Evolutionary conservation across 2,888 invertebrate species (phyloP), one percentile per base, ranked within the genome.

Genomic region (Andrena hattorfiana): DNA sequence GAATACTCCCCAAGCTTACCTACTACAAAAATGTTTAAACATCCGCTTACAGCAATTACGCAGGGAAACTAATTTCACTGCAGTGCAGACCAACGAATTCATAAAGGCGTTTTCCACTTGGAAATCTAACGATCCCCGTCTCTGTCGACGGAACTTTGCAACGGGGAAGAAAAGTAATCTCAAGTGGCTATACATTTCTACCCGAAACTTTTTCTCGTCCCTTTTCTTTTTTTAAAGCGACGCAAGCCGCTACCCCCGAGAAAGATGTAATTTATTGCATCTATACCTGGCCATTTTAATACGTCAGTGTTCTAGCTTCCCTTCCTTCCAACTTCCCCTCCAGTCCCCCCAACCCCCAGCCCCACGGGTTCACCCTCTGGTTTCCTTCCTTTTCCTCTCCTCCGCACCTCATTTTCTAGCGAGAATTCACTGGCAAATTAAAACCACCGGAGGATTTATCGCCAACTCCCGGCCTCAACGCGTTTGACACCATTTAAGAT

Each of bases 211-310:
- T 87, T 78, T 78, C 67, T 48, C 64, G 51, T 10, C n/a, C 49
- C 60, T 72, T 74, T 81, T 76, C 20, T 74, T 59, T 59, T 70
- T 66, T 84, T 72, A 32, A 42, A 70, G 62, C 42, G 66, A 68
- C 75, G 42, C 81, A 71, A 82, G 70, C 73, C 69, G 63, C 72
- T 78, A 72, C 71, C 56, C 83, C 49, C 49, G 79, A 86, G 80
- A 83, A 88, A 88, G 90, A 90, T 90, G 89, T 91, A 91, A 91
- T 91, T 91, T 90, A 91, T 89, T 85, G 89, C 88, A 80, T 82
- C 87, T 89, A 89, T 87, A 87, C 84, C 83, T 81, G 85, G 81
- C 84, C 87, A 87, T 87, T 90, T 89, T 90, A 91, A 90, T 90
- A 88, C 87, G 83, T 83, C 87, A 77, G 73, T 85, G 78, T 84